Percentiles rank a stretch among this genome's conserved stretches.
phyloP scores from a whole-genome alignment of 2,113 vertebrate species.

The Colius striatus region DNA sequence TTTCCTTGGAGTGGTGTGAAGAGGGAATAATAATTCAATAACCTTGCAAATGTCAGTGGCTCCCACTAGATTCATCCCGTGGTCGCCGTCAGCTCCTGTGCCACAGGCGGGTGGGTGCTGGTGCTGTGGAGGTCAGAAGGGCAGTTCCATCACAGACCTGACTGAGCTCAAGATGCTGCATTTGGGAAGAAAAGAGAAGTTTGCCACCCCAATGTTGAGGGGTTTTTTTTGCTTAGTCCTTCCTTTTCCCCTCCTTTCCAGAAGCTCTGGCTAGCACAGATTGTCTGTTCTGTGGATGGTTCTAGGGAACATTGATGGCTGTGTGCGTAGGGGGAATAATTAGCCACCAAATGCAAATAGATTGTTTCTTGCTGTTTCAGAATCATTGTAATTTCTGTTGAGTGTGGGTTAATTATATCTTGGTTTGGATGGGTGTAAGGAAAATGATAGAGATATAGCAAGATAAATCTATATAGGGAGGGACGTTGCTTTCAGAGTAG shows the following conservation, averaged over 20 bases:
- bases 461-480: constrained; percentile 24
- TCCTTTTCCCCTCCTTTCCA: constrained; percentile 1
- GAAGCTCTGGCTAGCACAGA: constrained; percentile 53
- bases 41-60: background rate
- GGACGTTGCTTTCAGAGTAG: background rate
- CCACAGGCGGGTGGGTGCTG: background rate
- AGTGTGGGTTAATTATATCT: constrained; percentile 62
- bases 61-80: background rate
- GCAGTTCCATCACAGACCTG: background rate
- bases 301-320: constrained; percentile 60
- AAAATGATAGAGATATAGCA: constrained; percentile 54
- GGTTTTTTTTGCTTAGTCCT: background rate
- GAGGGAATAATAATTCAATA: background rate
- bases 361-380: constrained; percentile 56
- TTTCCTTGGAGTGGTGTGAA: background rate
- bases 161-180: background rate
- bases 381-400: constrained; percentile 57
- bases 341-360: constrained; percentile 52
- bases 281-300: constrained; percentile 31
- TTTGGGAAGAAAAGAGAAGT: background rate
- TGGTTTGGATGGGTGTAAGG: constrained; percentile 4
- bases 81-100: background rate
- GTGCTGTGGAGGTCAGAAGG: background rate
- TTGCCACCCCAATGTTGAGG: background rate
- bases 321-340: constrained; percentile 59